phyloP scores from a whole-genome alignment of 2,113 vertebrate species.

The Hemiscyllium ocellatum region DNA sequence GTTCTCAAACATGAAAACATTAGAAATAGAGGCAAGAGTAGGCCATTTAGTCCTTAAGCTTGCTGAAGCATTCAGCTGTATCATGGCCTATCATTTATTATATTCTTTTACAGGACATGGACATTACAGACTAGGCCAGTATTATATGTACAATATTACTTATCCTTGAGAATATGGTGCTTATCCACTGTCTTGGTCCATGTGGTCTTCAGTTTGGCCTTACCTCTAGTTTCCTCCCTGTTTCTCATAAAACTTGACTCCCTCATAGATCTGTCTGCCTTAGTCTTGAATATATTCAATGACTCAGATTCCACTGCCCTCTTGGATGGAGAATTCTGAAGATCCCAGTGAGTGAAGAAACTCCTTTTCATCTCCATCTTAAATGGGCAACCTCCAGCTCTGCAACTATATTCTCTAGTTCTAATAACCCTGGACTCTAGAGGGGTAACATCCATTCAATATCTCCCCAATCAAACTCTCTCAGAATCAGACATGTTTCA shows the following conservation, averaged over 20 bases:
- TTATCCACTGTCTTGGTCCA: too few species aligned
- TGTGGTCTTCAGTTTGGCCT: not conserved
- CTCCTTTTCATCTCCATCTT: not conserved
- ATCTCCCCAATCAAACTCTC: not conserved
- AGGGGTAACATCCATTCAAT: not conserved
- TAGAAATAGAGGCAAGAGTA: not conserved
- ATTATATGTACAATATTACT: too few species aligned
- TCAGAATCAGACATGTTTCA: not conserved
- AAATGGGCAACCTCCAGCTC: not conserved
- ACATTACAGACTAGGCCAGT: too few species aligned
- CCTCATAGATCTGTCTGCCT: not conserved
- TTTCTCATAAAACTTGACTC: not conserved
- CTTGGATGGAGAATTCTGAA: not conserved
- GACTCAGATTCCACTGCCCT: not conserved
- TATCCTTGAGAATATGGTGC: too few species aligned
- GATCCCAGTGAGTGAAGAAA: not conserved
- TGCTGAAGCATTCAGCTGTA: not conserved
- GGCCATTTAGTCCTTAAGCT: not conserved
- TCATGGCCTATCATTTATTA: not conserved
- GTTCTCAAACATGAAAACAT: not conserved
- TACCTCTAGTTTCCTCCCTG: not conserved
- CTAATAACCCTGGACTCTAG: not conserved
- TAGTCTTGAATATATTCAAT: not conserved
- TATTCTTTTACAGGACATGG: too few species aligned
- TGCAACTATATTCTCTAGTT: not conserved